Percentiles rank a stretch among this genome's conserved stretches.
Conservation (phyloP, 2,888 invertebrate species). For the Eupithecia vulgata region DNA sequence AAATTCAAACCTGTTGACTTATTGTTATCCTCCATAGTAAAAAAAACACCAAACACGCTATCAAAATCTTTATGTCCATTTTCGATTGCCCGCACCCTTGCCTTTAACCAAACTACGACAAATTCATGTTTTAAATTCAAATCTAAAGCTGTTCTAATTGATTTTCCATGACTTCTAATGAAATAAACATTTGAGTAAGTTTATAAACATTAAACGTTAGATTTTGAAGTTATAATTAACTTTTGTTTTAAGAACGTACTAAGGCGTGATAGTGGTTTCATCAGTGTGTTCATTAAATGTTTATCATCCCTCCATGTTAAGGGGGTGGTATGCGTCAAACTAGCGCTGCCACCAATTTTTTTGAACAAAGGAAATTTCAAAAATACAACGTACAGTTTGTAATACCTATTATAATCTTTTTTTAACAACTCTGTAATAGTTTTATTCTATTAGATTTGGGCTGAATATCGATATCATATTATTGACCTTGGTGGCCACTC, state of each 20-base stretch:
- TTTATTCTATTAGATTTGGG: too few relatives aligned
- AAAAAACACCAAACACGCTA: constrained; percentile 19
- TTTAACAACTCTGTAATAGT: too few relatives aligned
- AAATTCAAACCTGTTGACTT: constrained; percentile 22
- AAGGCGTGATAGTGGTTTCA: not conserved
- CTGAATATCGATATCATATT: too few relatives aligned
- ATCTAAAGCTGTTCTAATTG: constrained; percentile 15
- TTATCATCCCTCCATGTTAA: not conserved
- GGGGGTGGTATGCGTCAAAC: too few relatives aligned
- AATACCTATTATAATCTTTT: too few relatives aligned
- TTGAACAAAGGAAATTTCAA: too few relatives aligned
- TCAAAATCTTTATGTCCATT: constrained; percentile 18
- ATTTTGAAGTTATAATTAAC: not conserved
- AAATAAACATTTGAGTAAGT: constrained; percentile 24
- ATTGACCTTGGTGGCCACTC: too few relatives aligned
- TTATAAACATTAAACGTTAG: constrained; percentile 14
- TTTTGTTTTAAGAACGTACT: not conserved
- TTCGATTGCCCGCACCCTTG: constrained; percentile 1
- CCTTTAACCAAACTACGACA: not conserved
- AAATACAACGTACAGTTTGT: too few relatives aligned
- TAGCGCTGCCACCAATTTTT: too few relatives aligned
- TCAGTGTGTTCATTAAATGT: not conserved
- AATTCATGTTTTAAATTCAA: constrained; percentile 14
- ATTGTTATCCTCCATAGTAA: constrained; percentile 19
- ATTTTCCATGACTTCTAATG: constrained; percentile 23